Conservation (phyloP, 2,888 invertebrate species). For the Cyclophora punctaria region DNA sequence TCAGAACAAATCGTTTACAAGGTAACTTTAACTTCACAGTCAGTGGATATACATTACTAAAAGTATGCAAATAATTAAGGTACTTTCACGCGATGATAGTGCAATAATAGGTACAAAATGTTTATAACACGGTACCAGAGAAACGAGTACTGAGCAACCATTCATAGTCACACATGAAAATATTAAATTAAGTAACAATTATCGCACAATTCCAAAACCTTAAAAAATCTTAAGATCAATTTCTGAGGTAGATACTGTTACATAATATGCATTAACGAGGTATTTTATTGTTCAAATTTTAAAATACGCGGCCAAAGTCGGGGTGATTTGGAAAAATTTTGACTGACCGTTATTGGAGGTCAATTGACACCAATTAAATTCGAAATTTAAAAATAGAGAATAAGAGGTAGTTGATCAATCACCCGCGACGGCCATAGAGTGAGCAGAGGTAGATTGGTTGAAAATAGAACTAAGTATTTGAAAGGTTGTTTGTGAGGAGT, state of each 20-base stretch:
- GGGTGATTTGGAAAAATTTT: slow-evolving; percentile 24
- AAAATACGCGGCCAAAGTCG: slow-evolving; percentile 34
- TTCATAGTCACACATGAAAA: slow-evolving; percentile 58
- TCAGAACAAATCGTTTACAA: slow-evolving; percentile 57
- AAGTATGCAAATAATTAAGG: slow-evolving; percentile 45
- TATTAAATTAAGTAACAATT: slow-evolving; percentile 71
- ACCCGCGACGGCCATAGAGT: slow-evolving; percentile 32
- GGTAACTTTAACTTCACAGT: slow-evolving; percentile 70
- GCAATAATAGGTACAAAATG: slow-evolving; percentile 48
- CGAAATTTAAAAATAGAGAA: slow-evolving; percentile 15
- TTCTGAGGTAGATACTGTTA: slow-evolving; percentile 71
- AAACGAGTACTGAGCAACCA: slow-evolving; percentile 63
- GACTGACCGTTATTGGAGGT: slow-evolving; percentile 6
- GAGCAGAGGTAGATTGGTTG: slow-evolving; percentile 64
- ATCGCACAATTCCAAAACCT: slow-evolving; percentile 66
- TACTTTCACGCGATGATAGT: slow-evolving; percentile 46
- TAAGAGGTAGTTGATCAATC: slow-evolving; percentile 32
- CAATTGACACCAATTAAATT: slow-evolving; percentile 15
- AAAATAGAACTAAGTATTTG: slow-evolving; percentile 31
- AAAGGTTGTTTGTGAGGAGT: slow-evolving; percentile 15
- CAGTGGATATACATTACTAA: slow-evolving; percentile 49
- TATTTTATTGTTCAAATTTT: slow-evolving; percentile 62
- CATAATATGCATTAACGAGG: slow-evolving; percentile 71
- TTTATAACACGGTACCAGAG: slow-evolving; percentile 55
- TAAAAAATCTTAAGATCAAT: slow-evolving; percentile 72